Conservation (phyloP, 2,888 invertebrate species). For the Drosophila neonasuta region DNA sequence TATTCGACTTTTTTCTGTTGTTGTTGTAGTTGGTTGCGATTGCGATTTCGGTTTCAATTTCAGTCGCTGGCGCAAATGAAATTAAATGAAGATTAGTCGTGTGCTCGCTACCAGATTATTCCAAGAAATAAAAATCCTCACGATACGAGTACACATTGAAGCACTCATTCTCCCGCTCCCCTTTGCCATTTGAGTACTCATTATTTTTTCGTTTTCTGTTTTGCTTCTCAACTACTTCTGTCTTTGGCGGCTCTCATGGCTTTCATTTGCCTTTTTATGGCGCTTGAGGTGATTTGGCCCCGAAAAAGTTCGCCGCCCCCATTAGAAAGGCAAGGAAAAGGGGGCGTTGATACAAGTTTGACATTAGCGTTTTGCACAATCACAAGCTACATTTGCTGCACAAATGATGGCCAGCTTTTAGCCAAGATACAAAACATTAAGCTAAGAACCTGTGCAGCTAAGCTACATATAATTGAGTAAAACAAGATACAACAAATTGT, state of each 20-base stretch:
- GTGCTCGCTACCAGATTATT: slow-evolving; percentile 74
- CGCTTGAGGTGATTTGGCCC: slow-evolving; percentile 73
- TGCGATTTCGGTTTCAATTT: slow-evolving; percentile 67
- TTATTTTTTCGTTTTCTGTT: slow-evolving; percentile 72
- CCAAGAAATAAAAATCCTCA: slow-evolving; percentile 77
- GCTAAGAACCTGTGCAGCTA: slow-evolving; percentile 1
- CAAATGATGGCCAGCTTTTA: slow-evolving; percentile 68
- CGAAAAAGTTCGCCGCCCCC: slow-evolving; percentile 46
- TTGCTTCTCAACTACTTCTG: slow-evolving; percentile 13
- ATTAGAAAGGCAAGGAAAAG: slow-evolving; percentile 20
- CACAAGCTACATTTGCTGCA: slow-evolving; percentile 74
- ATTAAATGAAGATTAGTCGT: slow-evolving; percentile 80
- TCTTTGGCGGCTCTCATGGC: slow-evolving; percentile 38
- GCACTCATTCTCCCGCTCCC: slow-evolving; percentile 3
- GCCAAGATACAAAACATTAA: slow-evolving; percentile 5
- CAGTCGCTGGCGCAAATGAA: slow-evolving; percentile 74
- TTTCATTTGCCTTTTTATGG: slow-evolving; percentile 74
- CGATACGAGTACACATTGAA: slow-evolving; percentile 42
- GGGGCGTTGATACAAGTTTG: slow-evolving; percentile 37
- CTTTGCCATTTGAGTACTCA: slow-evolving; percentile 50
- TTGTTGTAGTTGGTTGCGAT: slow-evolving; percentile 22
- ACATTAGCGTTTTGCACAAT: slow-evolving; percentile 57
- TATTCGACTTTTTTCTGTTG: not conserved
- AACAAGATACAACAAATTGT: too few species aligned
- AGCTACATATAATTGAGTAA: not conserved